These are phyloP conservation scores for Hydrotaea cyrtoneurina DNA, from an alignment of 2,888 invertebrate species.

Conservation along the genomic window DNA sequence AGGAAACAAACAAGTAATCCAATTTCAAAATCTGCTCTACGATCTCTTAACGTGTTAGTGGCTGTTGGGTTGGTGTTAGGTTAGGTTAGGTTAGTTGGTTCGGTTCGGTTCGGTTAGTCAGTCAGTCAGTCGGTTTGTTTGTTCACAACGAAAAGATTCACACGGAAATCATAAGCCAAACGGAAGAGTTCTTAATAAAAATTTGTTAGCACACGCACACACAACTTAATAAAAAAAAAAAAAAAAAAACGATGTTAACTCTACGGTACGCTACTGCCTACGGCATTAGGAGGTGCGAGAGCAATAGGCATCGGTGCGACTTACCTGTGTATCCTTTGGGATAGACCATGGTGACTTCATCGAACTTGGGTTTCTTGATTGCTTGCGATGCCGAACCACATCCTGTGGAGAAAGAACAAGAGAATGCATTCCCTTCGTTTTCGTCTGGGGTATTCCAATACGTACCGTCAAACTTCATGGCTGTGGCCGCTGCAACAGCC, in stretches of 20 bases:
- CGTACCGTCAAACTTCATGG: slow-evolving; percentile 93
- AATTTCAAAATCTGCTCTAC: slow-evolving; percentile 45
- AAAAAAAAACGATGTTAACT: slow-evolving; percentile 67
- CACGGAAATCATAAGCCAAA: slow-evolving; percentile 21
- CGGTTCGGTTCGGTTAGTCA: too few species aligned
- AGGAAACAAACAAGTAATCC: slow-evolving; percentile 71
- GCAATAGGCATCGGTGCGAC: slow-evolving; percentile 47
- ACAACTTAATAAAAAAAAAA: slow-evolving; percentile 75
- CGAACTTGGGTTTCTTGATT: slow-evolving; percentile 89
- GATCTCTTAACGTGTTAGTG: not conserved
- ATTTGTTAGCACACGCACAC: slow-evolving; percentile 81
- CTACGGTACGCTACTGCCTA: slow-evolving; percentile 35
- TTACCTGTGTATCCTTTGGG: slow-evolving; percentile 91
- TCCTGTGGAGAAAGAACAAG: slow-evolving; percentile 84
- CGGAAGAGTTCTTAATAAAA: slow-evolving; percentile 51
- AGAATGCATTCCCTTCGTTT: slow-evolving; percentile 77
- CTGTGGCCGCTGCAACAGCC: slow-evolving; percentile 89
- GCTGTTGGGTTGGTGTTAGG: not conserved
- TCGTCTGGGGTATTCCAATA: slow-evolving; percentile 78
- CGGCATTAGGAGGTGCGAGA: not conserved
- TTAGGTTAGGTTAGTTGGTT: slow-evolving; percentile 2
- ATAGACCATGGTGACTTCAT: slow-evolving; percentile 85
- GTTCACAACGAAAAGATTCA: not conserved
- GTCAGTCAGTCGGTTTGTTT: not conserved
- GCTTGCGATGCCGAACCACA: slow-evolving; percentile 85